Conservation (phyloP, 1,140 invertebrate species). For the Megalonaias nervosa region DNA sequence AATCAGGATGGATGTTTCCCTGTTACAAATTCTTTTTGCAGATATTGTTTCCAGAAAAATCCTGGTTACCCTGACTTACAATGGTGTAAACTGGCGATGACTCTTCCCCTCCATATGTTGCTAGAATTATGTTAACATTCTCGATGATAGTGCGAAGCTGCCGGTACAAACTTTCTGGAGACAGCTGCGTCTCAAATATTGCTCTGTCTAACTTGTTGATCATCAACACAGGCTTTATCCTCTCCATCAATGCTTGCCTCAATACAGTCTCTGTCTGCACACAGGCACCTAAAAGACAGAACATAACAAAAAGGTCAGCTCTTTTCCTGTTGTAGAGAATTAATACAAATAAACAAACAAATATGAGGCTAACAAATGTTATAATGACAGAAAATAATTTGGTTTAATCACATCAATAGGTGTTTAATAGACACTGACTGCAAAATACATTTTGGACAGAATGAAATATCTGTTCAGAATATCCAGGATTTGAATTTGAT, state of each 20-base stretch:
- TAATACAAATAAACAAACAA: too few species aligned
- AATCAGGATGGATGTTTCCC: not conserved
- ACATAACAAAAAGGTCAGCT: not conserved
- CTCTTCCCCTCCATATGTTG: slow-evolving; percentile 87
- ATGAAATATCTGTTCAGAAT: too few species aligned
- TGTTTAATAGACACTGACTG: too few species aligned
- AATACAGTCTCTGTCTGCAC: slow-evolving; percentile 99
- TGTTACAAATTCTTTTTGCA: not conserved
- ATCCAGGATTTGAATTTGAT: too few species aligned
- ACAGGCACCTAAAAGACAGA: slow-evolving; percentile 85
- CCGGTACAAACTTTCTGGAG: slow-evolving; percentile 95
- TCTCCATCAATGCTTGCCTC: slow-evolving; percentile 98
- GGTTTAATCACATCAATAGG: too few species aligned
- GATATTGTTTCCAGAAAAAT: not conserved
- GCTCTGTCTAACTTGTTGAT: slow-evolving; percentile 99
- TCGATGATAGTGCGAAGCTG: slow-evolving; percentile 99
- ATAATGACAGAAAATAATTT: too few species aligned
- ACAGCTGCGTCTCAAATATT: slow-evolving; percentile 93
- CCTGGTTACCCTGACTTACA: slow-evolving; percentile 36
- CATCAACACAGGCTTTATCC: slow-evolving; percentile 99
- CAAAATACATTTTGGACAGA: too few species aligned
- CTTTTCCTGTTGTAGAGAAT: not conserved
- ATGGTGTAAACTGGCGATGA: slow-evolving; percentile 95
- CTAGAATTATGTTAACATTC: slow-evolving; percentile 99
- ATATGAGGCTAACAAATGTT: too few species aligned